phyloP scores from a whole-genome alignment of 2,113 vertebrate genomes.

The Craseonycteris thonglongyai region DNA sequence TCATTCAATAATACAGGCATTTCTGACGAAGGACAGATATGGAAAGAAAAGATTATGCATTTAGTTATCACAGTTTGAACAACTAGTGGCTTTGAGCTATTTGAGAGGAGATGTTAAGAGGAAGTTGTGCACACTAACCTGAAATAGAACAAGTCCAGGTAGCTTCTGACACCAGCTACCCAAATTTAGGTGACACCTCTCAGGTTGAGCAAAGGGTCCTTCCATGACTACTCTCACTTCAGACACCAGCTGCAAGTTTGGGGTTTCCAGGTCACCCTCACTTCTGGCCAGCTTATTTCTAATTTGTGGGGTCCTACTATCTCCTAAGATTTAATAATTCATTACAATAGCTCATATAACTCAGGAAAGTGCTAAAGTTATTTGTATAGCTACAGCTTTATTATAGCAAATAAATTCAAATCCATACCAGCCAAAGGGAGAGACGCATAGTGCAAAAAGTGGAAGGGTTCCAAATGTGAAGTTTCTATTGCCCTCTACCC shows the following conservation, averaged over 20 bases:
- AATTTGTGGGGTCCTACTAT: not conserved
- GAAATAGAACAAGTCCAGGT: not conserved
- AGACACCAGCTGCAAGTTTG: not conserved
- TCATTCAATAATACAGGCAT: not conserved
- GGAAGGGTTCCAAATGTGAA: not conserved
- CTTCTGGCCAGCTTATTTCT: not conserved
- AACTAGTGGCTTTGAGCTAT: not conserved
- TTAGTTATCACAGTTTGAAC: not conserved
- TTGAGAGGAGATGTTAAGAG: not conserved
- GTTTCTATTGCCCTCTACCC: not conserved
- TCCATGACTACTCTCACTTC: not conserved
- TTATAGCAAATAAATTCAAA: not conserved
- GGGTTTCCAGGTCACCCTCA: not conserved
- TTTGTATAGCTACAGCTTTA: not conserved
- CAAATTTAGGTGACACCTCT: not conserved
- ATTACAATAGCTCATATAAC: not conserved
- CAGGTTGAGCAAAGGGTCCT: not conserved
- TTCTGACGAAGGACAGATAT: not conserved
- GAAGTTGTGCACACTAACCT: not conserved
- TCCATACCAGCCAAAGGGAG: not conserved
- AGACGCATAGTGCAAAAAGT: not conserved
- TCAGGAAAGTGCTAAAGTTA: not conserved
- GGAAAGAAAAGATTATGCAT: not conserved
- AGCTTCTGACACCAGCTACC: not conserved
- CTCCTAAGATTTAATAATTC: not conserved